Percentiles rank a stretch among this genome's conserved stretches.
These are phyloP conservation scores for Halocaridina rubra DNA, from an alignment of 2,888 invertebrate species.

Conservation along the genomic window DNA sequence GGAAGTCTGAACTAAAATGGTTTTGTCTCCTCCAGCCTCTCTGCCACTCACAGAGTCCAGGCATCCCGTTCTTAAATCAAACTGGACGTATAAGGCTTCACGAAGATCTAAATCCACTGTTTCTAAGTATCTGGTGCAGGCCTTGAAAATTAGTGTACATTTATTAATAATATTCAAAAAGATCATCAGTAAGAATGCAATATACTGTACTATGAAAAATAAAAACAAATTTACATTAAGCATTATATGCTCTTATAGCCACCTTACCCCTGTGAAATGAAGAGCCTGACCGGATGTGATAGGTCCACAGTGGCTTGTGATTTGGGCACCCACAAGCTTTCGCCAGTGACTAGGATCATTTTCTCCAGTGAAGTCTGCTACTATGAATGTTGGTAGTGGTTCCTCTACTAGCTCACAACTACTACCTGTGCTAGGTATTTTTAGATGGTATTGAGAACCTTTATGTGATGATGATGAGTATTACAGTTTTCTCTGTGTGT, in stretches of 20 bases:
- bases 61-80: conserved; percentile 69
- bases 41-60: conserved; percentile 64
- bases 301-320: conserved; percentile 67
- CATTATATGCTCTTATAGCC: background rate
- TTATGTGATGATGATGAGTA: too few species aligned
- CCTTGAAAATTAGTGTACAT: conserved; percentile 65
- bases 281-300: conserved; percentile 68
- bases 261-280: conserved; percentile 68
- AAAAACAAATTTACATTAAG: too few species aligned
- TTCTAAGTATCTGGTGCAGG: conserved; percentile 67
- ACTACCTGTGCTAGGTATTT: conserved; percentile 26
- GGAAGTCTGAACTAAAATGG: conserved; percentile 68
- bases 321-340: conserved; percentile 67
- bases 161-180: too few species aligned
- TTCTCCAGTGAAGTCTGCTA: conserved; percentile 66
- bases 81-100: conserved; percentile 68
- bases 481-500: too few species aligned
- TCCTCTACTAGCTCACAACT: conserved; percentile 66
- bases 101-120: conserved; percentile 68
- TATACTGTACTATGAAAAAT: too few species aligned
- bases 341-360: conserved; percentile 65
- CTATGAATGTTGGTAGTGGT: conserved; percentile 66
- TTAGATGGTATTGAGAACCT: too few species aligned
- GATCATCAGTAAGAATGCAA: too few species aligned
- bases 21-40: conserved; percentile 56